These are phyloP conservation scores for Dicrurus megarhynchus DNA, from an alignment of 2,113 vertebrate species.

Conservation along the genomic window DNA sequence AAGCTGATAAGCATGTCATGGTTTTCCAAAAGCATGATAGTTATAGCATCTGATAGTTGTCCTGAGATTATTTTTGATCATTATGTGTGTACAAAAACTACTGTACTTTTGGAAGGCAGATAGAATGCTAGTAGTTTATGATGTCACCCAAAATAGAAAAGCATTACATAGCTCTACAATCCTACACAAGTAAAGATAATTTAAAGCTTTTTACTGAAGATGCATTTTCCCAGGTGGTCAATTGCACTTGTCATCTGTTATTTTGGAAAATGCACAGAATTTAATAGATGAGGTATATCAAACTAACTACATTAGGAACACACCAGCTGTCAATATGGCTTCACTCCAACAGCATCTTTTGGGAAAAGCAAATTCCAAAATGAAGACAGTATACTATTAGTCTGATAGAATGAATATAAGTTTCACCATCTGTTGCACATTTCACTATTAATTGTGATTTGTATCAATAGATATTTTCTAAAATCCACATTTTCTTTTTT, in stretches of 20 bases:
- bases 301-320: constrained; percentile 76
- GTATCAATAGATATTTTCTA: constrained; percentile 56
- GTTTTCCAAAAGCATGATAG: background rate
- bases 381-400: constrained; percentile 73
- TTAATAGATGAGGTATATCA: constrained; percentile 84
- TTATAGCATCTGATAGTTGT: constrained; percentile 37
- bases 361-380: constrained; percentile 74
- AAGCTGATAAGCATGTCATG: background rate
- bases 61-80: background rate
- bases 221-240: constrained; percentile 76
- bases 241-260: constrained; percentile 79
- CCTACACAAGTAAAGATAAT: background rate
- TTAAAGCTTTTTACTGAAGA: constrained; percentile 66
- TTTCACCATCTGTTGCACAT: constrained; percentile 78
- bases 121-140: constrained; percentile 8
- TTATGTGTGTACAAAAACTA: constrained; percentile 12
- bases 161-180: background rate
- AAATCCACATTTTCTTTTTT: constrained; percentile 45
- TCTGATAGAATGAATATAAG: constrained; percentile 77
- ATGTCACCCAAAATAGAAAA: constrained; percentile 44
- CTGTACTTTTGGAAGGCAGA: background rate
- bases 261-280: constrained; percentile 75
- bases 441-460: constrained; percentile 74
- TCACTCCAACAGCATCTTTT: constrained; percentile 73
- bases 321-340: constrained; percentile 81